phyloP scores from a whole-genome alignment of 1,140 invertebrate species.

The Lutraria rhynchaena region DNA sequence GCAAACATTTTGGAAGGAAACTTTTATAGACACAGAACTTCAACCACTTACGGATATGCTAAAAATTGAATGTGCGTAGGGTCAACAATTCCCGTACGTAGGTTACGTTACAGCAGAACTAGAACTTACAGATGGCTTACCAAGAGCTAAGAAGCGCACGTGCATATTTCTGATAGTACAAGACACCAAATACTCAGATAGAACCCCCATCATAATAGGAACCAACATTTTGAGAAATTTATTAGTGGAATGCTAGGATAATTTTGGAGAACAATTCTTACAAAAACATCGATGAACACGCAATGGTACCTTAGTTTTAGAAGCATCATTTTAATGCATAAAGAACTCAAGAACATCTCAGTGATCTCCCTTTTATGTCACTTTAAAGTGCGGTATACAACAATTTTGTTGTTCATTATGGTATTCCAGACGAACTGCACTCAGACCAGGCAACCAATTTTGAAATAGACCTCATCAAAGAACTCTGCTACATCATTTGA shows the following conservation, averaged over 20 bases:
- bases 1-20: too few relatives aligned
- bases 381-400: too few relatives aligned
- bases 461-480: slow-evolving; percentile 39
- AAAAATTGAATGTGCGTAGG: slow-evolving; percentile 24
- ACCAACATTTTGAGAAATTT: slow-evolving; percentile 29
- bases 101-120: slow-evolving; percentile 5
- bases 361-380: too few relatives aligned
- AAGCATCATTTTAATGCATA: slow-evolving; percentile 11
- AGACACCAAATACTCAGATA: slow-evolving; percentile 25
- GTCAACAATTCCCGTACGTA: slow-evolving; percentile 3
- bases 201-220: slow-evolving; percentile 17
- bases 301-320: slow-evolving; percentile 38
- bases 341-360: slow-evolving; percentile 1
- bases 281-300: background rate
- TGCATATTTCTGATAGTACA: too few relatives aligned
- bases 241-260: slow-evolving; percentile 21
- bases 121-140: background rate
- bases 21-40: slow-evolving; percentile 7
- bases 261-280: slow-evolving; percentile 37
- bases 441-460: slow-evolving; percentile 37
- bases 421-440: background rate
- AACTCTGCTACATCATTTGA: slow-evolving; percentile 18
- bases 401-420: too few relatives aligned
- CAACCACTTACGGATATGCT: slow-evolving; percentile 7
- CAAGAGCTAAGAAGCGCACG: background rate